Base-by-base conservation (phyloP, 2,797 vertebrate species). In the Pangasius larnaudii region DNA sequence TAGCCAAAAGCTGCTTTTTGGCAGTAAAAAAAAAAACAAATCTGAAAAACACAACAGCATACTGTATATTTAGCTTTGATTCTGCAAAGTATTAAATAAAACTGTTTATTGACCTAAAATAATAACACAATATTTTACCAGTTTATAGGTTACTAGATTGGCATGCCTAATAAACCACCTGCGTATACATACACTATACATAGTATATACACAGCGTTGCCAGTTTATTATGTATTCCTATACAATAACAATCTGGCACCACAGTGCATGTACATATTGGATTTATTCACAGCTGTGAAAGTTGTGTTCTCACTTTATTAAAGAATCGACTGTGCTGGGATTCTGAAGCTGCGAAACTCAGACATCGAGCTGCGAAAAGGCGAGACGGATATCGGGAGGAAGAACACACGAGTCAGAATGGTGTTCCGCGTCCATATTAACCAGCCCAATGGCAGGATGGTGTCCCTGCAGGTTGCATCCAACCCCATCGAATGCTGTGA, bases 401-500 rank as follows among this genome's bases (percentile, higher is more conserved):
- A 99, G 96, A 99, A 99, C 96, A 99, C 98, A 0, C 96, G 98
- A 0, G 98, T 99, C 89, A 93, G 98, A 86, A 97, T 99, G 95
- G 98, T 99, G 84, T 99, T 99, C 95, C 96, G 98, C 0, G 97
- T 98, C 27, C 98, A 99, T 89, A 95, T 99, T 94, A 97, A 96
- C 0, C 98, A 99, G 93, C 92, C 97, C 90, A 96, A 94, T 0
- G 98, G 98, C 88, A 95, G 98, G 78, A 98, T 96, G 0, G 93
- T 98, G 90, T 98, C 98, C 3, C 91, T 99, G 91, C 98, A 99
- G 94, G 97, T 89, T 0, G 95, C 98, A 0, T 99, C 98, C 71
- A 99, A 99, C 90, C 98, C 98, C 88, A 99, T 99, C 0, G 98
- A 99, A 91, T 99, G 98, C 94, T 99, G 98, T 99, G 92, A 99